Base-by-base conservation (phyloP, 2,797 vertebrate genomes). In the Hoplostethus mediterraneus region DNA sequence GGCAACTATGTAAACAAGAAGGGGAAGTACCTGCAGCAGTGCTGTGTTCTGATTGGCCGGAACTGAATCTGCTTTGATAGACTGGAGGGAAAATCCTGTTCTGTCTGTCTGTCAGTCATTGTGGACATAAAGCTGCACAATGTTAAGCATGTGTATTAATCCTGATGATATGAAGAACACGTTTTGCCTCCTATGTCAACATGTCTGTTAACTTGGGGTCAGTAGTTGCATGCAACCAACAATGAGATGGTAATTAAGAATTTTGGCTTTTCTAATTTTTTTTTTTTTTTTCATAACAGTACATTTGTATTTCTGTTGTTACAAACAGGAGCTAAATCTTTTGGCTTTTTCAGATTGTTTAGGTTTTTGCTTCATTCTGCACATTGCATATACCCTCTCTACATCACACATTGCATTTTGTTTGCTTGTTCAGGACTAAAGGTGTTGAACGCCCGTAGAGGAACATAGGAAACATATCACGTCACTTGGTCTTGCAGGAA, bases 1-100 rank as follows among this genome's bases (percentile, higher is more conserved):
- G 65, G 86, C 65, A 83, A 89, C 92, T 16, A 0, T 56, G 63
- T 90, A 80, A 89, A 91, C 91, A 40, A 54, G 48, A 72, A 56
- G 73, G 59, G 63, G 81, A 73, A 14, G 60, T 38, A 11, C 71
- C 77, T 63, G 62, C 58, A 30, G 69, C 49, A 1, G 0, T n/a
- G 42, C 73, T 58, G 58, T 0, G 11, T n/a, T 77, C 73, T 73
- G 85, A 91, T 90, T 91, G 83, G 89, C 77, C 56, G 62, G 7
- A 7, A 5, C 10, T 25, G 13, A 71, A 42, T 58, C 33, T 45
- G 53, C 59, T 40, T 67, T 38, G 1, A 66, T 14, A 47, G 5
- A 68, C 0, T 67, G 76, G 85, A 83, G 87, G 85, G 80, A 79
- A 82, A 80, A 40, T 25, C 5, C 12, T 31, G 5, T 4, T 0